Conservation (phyloP, 2,888 invertebrate species). For the Cyclophora albipunctata region DNA sequence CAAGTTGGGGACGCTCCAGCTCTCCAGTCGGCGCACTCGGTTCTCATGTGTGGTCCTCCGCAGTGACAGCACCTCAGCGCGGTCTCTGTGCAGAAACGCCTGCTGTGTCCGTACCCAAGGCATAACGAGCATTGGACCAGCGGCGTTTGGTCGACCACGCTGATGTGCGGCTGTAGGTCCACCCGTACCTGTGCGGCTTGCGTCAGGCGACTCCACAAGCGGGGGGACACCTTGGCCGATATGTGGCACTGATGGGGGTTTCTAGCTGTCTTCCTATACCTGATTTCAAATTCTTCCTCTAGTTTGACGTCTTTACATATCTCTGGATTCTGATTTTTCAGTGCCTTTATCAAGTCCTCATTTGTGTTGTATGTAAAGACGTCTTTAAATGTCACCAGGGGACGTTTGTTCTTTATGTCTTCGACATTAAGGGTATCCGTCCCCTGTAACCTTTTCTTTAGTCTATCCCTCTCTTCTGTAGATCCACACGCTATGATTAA, state of each 20-base stretch:
- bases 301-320: too few relatives aligned
- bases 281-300: not conserved
- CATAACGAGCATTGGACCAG: conserved; percentile 17
- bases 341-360: conserved; percentile 1
- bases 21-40: conserved; percentile 4
- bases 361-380: conserved; percentile 1
- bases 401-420: not conserved
- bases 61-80: conserved; percentile 16
- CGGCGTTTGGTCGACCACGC: conserved; percentile 10
- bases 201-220: not conserved
- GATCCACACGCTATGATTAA: conserved; percentile 2
- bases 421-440: not conserved
- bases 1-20: not conserved
- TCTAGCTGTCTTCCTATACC: not conserved
- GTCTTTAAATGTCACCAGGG: not conserved
- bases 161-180: conserved; percentile 3
- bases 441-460: not conserved
- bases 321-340: not conserved
- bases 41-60: conserved; percentile 11
- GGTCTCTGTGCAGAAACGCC: conserved; percentile 9
- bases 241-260: not conserved
- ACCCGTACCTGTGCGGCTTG: not conserved
- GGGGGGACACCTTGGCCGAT: not conserved
- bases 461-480: not conserved
- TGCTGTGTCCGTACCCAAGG: conserved; percentile 14